A percentile compares a stretch with the other conserved stretches of the same genome.
phyloP scores from a whole-genome alignment of 1,140 invertebrate species.

The Araneus ventricosus region DNA sequence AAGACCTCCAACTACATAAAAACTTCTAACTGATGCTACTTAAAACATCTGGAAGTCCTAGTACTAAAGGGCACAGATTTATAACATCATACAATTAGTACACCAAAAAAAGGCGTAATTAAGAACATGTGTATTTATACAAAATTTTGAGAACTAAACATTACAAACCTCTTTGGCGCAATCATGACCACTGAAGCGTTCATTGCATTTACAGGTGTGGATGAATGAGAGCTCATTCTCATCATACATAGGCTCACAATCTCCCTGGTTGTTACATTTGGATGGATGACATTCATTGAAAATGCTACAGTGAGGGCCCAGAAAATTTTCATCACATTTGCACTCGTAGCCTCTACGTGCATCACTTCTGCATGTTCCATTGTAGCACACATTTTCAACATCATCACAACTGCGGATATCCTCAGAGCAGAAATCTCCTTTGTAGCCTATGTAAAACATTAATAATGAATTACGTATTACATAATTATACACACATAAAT shows the following conservation, averaged over 20 bases:
- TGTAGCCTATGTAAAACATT: conserved; percentile 83
- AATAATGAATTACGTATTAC: too few species aligned
- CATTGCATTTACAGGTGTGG: conserved; percentile 48
- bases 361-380: conserved; percentile 90
- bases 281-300: conserved; percentile 50
- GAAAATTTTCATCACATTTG: conserved; percentile 92
- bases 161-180: conserved; percentile 65
- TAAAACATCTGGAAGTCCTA: too few species aligned
- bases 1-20: too few species aligned
- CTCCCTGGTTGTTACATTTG: conserved; percentile 52
- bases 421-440: conserved; percentile 86
- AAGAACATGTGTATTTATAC: too few species aligned
- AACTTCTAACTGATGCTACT: too few species aligned
- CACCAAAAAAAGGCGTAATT: too few species aligned
- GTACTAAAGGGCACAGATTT: too few species aligned
- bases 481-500: too few species aligned
- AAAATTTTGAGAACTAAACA: neutral
- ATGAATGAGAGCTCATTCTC: conserved; percentile 43
- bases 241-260: conserved; percentile 45
- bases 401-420: conserved; percentile 95
- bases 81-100: too few species aligned
- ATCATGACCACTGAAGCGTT: conserved; percentile 59
- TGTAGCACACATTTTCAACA: conserved; percentile 87
- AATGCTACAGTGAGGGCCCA: conserved; percentile 89
- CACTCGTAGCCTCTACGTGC: conserved; percentile 89